phyloP scores from a whole-genome alignment of 2,113 vertebrate species.

The Caranx ignobilis region DNA sequence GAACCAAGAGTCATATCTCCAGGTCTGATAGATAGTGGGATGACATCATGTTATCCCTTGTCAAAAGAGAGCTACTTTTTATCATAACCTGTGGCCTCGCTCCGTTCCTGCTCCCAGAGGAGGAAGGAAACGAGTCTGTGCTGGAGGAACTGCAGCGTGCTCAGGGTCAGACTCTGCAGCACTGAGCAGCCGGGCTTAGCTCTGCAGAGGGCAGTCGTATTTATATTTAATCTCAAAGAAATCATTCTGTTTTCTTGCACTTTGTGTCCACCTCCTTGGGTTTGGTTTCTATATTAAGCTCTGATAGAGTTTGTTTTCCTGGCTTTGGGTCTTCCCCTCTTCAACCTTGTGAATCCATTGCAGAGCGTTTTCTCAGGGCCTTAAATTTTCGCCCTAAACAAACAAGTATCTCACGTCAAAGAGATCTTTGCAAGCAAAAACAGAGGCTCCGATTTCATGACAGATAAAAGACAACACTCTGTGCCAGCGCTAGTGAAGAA shows the following conservation, averaged over 20 bases:
- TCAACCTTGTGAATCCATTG: conserved; percentile 71
- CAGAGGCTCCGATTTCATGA: conserved; percentile 47
- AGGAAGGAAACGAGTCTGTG: conserved; percentile 65
- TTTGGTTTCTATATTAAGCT: conserved; percentile 66
- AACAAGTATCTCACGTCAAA: conserved; percentile 55
- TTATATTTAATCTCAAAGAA: conserved; percentile 57
- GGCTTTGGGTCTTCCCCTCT: conserved; percentile 55
- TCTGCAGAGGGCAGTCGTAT: conserved; percentile 26
- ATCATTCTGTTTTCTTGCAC: conserved; percentile 51
- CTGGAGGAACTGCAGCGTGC: conserved; percentile 12
- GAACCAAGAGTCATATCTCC: conserved; percentile 33
- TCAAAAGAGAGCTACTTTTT: conserved; percentile 45
- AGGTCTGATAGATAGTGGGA: conserved; percentile 39
- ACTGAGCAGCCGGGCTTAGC: conserved; percentile 20
- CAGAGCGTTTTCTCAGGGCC: conserved; percentile 75
- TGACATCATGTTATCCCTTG: conserved; percentile 64
- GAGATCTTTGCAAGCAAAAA: conserved; percentile 35
- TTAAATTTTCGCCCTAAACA: conserved; percentile 50
- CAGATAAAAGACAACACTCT: conserved; percentile 41
- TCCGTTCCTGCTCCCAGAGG: conserved; percentile 33
- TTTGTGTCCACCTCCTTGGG: conserved; percentile 41
- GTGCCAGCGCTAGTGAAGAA: conserved; percentile 26
- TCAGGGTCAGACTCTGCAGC: conserved; percentile 22
- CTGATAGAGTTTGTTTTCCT: conserved; percentile 62
- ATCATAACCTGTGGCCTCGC: conserved; percentile 52